phyloP scores from a whole-genome alignment of 2,888 invertebrate species.

The Quadroppia sp. region DNA sequence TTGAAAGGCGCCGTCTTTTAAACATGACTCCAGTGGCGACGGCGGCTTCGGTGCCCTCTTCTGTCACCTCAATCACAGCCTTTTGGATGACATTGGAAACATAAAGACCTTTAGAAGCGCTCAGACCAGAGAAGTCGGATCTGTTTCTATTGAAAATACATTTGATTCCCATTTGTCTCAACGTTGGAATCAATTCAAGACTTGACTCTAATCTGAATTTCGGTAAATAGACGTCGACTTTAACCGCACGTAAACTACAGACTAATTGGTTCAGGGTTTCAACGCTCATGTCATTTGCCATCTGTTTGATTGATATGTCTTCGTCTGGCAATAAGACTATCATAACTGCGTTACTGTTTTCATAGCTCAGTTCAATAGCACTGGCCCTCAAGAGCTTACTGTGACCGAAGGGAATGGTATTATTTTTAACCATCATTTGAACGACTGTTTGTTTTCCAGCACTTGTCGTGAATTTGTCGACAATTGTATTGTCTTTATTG shows the following conservation, averaged over 20 bases:
- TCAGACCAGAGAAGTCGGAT: not conserved
- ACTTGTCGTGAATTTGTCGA: constrained; percentile 35
- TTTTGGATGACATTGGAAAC: constrained; percentile 36
- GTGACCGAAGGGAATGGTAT: not conserved
- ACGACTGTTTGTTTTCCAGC: not conserved
- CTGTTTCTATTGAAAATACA: not conserved
- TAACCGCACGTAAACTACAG: not conserved
- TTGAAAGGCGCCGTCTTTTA: not conserved
- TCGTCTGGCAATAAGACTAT: constrained; percentile 37
- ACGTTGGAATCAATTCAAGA: constrained; percentile 6
- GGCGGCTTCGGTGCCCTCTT: constrained; percentile 41
- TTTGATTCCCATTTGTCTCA: constrained; percentile 23
- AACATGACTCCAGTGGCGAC: constrained; percentile 35
- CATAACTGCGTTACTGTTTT: constrained; percentile 24
- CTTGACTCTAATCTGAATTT: constrained; percentile 36
- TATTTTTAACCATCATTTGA: not conserved
- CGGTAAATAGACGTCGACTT: constrained; percentile 36
- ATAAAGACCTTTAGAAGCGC: not conserved
- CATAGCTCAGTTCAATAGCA: constrained; percentile 14
- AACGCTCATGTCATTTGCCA: not conserved
- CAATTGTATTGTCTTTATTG: constrained; percentile 47
- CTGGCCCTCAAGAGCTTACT: not conserved
- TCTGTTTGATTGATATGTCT: not conserved
- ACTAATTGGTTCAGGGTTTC: not conserved
- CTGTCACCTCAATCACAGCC: constrained; percentile 36